A percentile compares a stretch with the other conserved stretches of the same genome.
phyloP scores from a whole-genome alignment of 2,113 vertebrate genomes.

The Leiothrix lutea region DNA sequence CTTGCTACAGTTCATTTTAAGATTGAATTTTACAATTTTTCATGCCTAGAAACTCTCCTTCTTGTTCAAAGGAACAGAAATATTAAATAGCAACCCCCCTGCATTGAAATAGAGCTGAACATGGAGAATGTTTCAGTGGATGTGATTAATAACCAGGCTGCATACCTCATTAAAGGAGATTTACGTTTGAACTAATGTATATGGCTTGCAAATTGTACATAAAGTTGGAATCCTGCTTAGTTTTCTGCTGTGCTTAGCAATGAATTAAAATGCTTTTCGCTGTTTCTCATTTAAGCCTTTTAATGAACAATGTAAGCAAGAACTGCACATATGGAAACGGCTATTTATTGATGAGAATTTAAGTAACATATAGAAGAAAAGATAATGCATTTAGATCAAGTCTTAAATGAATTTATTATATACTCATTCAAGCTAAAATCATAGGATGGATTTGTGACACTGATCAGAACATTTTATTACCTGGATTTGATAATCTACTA shows the following conservation, averaged over 20 bases:
- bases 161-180: slow-evolving; percentile 38
- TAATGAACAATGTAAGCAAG: not conserved
- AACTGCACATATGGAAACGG: not conserved
- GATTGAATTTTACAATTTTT: not conserved
- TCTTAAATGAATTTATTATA: not conserved
- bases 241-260: slow-evolving; percentile 42
- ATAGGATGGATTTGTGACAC: not conserved
- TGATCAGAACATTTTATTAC: not conserved
- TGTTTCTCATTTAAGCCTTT: not conserved
- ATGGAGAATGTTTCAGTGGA: not conserved
- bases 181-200: not conserved
- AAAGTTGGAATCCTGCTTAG: slow-evolving; percentile 30
- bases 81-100: not conserved
- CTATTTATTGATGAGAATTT: not conserved
- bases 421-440: not conserved
- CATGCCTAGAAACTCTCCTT: not conserved
- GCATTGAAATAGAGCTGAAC: not conserved
- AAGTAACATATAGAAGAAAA: not conserved
- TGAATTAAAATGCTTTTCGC: not conserved
- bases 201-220: slow-evolving; percentile 9
- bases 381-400: not conserved
- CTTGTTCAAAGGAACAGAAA: not conserved
- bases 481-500: not conserved
- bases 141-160: not conserved
- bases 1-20: not conserved